phyloP scores from a whole-genome alignment of 2,888 invertebrate genomes.

The Dynastes maya region DNA sequence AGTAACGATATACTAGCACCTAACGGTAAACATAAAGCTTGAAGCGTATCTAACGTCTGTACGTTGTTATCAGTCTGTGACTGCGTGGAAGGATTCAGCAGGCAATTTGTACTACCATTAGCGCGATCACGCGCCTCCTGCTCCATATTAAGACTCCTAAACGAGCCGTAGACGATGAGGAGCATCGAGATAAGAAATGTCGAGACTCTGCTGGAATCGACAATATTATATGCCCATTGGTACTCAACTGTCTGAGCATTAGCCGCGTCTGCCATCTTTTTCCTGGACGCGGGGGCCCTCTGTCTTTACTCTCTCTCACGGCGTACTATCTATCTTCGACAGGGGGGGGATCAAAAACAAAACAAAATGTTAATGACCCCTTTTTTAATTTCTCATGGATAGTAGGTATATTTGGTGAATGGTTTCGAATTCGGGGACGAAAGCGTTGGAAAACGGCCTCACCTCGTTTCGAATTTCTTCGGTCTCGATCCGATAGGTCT shows the following conservation, averaged over 20 bases:
- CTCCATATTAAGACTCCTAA: slow-evolving; percentile 96
- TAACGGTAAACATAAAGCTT: slow-evolving; percentile 95
- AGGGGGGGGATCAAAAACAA: slow-evolving; percentile 49
- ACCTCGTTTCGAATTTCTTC: slow-evolving; percentile 53
- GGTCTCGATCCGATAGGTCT: slow-evolving; percentile 53
- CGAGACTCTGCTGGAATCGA: slow-evolving; percentile 97
- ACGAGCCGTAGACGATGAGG: slow-evolving; percentile 97
- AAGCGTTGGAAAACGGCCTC: slow-evolving; percentile 26
- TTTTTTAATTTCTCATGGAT: slow-evolving; percentile 47
- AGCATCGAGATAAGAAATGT: slow-evolving; percentile 98
- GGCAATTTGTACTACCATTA: slow-evolving; percentile 70
- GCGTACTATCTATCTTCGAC: slow-evolving; percentile 48
- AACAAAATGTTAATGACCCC: slow-evolving; percentile 57
- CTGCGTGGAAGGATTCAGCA: slow-evolving; percentile 66
- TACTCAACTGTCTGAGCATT: slow-evolving; percentile 72
- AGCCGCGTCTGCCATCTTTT: slow-evolving; percentile 55
- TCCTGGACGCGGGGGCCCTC: slow-evolving; percentile 9
- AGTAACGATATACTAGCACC: slow-evolving; percentile 96
- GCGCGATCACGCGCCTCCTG: slow-evolving; percentile 88
- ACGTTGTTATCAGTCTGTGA: slow-evolving; percentile 71
- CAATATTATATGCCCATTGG: slow-evolving; percentile 94
- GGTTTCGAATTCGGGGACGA: background rate
- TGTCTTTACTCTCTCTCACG: slow-evolving; percentile 10
- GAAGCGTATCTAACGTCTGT: slow-evolving; percentile 97
- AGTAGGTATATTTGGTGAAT: slow-evolving; percentile 1